Base-by-base conservation (phyloP, 2,888 invertebrate genomes). In the Myopa tessellatipennis region DNA sequence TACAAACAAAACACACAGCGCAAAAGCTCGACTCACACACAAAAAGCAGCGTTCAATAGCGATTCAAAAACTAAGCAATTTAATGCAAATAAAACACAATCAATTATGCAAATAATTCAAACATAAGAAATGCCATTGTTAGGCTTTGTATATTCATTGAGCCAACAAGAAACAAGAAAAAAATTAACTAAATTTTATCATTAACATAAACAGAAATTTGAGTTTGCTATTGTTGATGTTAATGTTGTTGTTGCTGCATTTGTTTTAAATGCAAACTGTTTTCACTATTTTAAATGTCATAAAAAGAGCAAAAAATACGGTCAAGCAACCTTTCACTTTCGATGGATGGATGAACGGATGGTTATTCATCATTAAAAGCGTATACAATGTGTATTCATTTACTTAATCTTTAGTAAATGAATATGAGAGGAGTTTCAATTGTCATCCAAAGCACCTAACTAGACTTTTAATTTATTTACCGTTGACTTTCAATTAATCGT, bases 311-410 rank as follows among this genome's bases (percentile, higher is more conserved):
- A 36, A 65, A 65, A 65, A 65, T 34, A 65, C 34, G 14, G 14
- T 65, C 36, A 65, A 73, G 26, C 8, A 26, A 74, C 74, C 74
- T 74, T 74, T 74, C 74, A 74, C 74, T 74, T 74, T 74, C 63
- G 50, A 58, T 16, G 36, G 14, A 52, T 63, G 26, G 26, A 40
- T 12, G 61, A 16, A 50, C 8, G 63, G 6, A 36, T 14, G 38
- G 16, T 8, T 50, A 10, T 50, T 50, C 8, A 10, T 50, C 14
- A 50, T 10, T 3, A 50, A 50, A 50, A 10, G 50, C 8, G 1
- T 50, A 50, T 1, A 50, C 14, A 50, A 50, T 14, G 2, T 50
- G 50, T 14, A 50, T 8, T 50, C 1, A 14, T 50, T 2, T 8
- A 8, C 10, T 8, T 14, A 50, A 50, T 50, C 14, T 50, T 8